A percentile compares a stretch with the other conserved stretches of the same genome.
Conservation (phyloP, 2,113 vertebrate species). For the Alouatta palliata region DNA sequence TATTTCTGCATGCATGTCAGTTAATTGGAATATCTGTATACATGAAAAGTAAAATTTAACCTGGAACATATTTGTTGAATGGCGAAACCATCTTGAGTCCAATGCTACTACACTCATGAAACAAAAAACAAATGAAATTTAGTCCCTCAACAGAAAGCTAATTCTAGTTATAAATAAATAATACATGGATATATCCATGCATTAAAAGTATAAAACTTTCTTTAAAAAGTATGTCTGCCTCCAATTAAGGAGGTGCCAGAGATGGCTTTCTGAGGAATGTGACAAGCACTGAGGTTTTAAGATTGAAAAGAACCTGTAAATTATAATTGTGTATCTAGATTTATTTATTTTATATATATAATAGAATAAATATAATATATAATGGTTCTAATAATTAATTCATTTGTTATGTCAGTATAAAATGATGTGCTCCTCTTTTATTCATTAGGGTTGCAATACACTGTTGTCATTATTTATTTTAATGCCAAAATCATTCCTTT, state of each 20-base stretch:
- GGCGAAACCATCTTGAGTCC: not conserved
- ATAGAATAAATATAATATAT: not conserved
- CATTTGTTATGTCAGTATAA: not conserved
- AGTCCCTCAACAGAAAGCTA: not conserved
- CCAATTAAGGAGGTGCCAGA: not conserved
- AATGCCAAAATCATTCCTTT: not conserved
- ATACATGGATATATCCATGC: not conserved
- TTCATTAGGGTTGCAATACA: not conserved
- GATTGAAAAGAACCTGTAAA: not conserved
- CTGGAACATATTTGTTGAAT: not conserved
- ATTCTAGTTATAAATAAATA: not conserved
- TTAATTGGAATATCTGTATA: not conserved
- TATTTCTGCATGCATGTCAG: not conserved
- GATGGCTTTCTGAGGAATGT: not conserved
- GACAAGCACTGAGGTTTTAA: not conserved
- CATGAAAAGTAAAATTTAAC: not conserved
- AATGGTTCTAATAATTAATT: not conserved
- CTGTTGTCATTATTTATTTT: not conserved
- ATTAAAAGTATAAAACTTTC: not conserved
- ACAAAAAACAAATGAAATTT: not conserved
- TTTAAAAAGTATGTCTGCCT: not conserved
- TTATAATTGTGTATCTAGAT: not conserved
- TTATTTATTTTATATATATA: not conserved
- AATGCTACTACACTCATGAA: not conserved
- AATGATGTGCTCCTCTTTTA: not conserved